Evolutionary conservation across 2,797 vertebrate genomes (phyloP).

Genomic region (Alexandromys oeconomus): DNA sequence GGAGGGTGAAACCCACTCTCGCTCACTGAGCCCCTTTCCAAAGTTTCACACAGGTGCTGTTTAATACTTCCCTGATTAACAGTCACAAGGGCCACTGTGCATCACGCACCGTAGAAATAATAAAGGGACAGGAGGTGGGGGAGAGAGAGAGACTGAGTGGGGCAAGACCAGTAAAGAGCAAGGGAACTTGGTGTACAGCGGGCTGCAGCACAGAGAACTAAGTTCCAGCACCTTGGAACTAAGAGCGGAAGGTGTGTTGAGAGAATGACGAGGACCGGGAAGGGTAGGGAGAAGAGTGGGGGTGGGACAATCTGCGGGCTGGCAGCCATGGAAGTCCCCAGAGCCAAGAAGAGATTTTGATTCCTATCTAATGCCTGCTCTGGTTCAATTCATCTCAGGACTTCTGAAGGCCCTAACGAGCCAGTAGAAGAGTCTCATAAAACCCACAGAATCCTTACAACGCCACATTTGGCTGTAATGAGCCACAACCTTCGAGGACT

Average conservation of each 20-base stretch:
- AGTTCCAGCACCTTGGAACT: not conserved
- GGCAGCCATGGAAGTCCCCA: not conserved
- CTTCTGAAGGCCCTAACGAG: slow-evolving; percentile 5
- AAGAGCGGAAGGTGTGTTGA: not conserved
- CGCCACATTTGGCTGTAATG: not conserved
- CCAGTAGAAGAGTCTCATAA: not conserved
- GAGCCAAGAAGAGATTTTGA: not conserved
- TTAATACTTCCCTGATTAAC: not conserved
- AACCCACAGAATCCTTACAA: not conserved
- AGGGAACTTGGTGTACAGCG: fast-evolving
- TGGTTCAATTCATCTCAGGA: not conserved
- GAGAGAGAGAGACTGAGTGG: not conserved
- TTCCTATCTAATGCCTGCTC: not conserved
- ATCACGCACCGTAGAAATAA: fast-evolving
- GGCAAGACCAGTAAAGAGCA: not conserved
- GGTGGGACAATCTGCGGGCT: not conserved
- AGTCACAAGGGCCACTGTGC: not conserved
- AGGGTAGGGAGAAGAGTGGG: not conserved
- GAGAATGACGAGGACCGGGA: fast-evolving
- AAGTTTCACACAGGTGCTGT: not conserved
- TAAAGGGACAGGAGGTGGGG: no score
- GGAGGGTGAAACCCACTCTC: fast-evolving
- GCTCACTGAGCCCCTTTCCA: not conserved
- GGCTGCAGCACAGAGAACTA: not conserved
- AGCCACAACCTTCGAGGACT: not conserved